A percentile compares a stretch with the other conserved stretches of the same genome.
Conservation (phyloP, 1,140 invertebrate species). For the Bombus cullumanus region DNA sequence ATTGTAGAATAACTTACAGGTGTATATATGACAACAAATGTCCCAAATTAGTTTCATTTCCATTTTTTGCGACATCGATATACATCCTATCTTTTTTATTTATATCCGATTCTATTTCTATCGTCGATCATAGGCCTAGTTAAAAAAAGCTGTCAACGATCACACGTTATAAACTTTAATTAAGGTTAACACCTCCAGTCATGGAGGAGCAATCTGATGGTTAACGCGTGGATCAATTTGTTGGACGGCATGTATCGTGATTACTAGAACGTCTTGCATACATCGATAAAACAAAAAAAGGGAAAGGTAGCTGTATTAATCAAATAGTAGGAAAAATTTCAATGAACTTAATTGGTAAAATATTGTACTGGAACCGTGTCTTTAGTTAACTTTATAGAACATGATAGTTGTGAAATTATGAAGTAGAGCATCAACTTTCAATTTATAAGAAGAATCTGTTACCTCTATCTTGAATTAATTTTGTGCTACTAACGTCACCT, state of each 20-base stretch:
- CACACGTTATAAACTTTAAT: conserved; percentile 1
- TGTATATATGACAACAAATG: background rate
- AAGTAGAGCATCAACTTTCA: background rate
- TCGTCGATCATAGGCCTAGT: background rate
- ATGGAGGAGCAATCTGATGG: background rate
- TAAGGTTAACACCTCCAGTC: background rate
- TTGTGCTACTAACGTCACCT: too few relatives aligned
- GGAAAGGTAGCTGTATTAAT: background rate
- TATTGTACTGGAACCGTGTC: background rate
- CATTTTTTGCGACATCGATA: background rate
- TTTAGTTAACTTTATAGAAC: background rate
- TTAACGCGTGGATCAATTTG: background rate
- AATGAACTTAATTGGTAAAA: background rate
- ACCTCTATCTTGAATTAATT: background rate
- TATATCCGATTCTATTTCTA: background rate
- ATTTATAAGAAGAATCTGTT: background rate
- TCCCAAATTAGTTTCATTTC: background rate
- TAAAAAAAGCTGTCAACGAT: background rate
- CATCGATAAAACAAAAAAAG: background rate
- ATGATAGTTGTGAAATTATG: background rate
- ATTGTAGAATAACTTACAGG: background rate
- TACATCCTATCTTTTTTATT: background rate
- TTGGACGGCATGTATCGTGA: background rate
- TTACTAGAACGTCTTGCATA: background rate
- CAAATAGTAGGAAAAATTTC: background rate